Percentiles rank a stretch among this genome's conserved stretches.
Conservation (phyloP, 2,797 vertebrate genomes). For the Scolopax bukidnonensis region DNA sequence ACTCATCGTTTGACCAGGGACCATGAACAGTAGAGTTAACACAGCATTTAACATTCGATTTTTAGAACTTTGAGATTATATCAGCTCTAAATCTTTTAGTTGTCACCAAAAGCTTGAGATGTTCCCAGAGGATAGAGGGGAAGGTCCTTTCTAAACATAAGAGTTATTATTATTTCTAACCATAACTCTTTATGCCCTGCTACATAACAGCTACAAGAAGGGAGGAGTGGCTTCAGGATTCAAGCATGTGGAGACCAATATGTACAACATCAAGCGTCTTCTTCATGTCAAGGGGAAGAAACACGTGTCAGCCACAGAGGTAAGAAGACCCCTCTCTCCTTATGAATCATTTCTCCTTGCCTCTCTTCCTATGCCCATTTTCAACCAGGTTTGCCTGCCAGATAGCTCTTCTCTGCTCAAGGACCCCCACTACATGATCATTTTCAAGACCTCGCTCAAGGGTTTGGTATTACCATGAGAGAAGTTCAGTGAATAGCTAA, state of each 20-base stretch:
- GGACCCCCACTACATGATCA: not conserved
- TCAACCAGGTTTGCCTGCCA: not conserved
- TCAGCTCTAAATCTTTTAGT: not conserved
- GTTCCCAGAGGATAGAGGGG: not conserved
- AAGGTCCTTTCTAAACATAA: not conserved
- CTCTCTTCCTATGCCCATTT: not conserved
- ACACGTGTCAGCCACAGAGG: slow-evolving; percentile 87
- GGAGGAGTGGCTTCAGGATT: slow-evolving; percentile 91
- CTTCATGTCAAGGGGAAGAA: slow-evolving; percentile 91
- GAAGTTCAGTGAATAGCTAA: not conserved
- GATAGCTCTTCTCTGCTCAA: not conserved
- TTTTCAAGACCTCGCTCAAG: not conserved
- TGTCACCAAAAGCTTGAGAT: not conserved
- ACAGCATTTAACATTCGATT: not conserved
- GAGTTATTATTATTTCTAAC: not conserved
- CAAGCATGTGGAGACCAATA: slow-evolving; percentile 87
- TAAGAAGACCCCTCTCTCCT: slow-evolving; percentile 15
- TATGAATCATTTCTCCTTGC: not conserved
- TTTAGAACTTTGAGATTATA: not conserved
- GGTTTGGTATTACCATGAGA: not conserved
- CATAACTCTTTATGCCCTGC: not conserved
- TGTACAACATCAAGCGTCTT: slow-evolving; percentile 87
- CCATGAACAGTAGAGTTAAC: not conserved
- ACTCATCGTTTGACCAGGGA: not conserved
- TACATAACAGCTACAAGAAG: slow-evolving; percentile 87